These are phyloP conservation scores for Euthynnus affinis DNA, from an alignment of 2,797 vertebrate species.

Conservation along the genomic window DNA sequence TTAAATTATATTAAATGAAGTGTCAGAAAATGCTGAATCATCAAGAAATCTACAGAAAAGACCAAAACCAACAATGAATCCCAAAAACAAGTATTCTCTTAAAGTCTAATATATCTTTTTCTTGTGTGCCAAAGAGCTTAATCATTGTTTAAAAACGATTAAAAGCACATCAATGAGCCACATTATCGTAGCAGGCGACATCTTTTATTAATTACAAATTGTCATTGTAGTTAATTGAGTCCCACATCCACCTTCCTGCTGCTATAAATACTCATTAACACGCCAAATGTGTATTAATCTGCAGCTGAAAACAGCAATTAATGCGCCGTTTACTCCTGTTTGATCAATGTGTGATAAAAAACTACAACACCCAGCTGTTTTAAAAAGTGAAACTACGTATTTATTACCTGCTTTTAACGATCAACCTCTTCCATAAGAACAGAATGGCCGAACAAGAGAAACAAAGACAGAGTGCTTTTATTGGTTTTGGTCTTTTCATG, in stretches of 20 bases:
- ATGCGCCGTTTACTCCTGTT: too few species aligned
- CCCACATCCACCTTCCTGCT: accelerated
- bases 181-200: too few species aligned
- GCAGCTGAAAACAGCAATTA: background rate
- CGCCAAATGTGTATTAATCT: too few species aligned
- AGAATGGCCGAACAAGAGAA: too few species aligned
- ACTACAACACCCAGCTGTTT: background rate
- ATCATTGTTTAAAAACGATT: too few species aligned
- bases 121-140: too few species aligned
- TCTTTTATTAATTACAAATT: too few species aligned
- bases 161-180: too few species aligned
- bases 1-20: background rate
- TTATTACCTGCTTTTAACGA: background rate
- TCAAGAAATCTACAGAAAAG: slow-evolving; percentile 1
- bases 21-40: background rate
- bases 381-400: background rate
- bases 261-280: background rate
- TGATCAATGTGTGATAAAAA: background rate
- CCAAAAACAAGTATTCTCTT: too few species aligned
- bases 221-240: background rate
- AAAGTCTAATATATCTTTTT: too few species aligned
- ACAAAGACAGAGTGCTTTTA: too few species aligned
- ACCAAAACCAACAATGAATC: background rate
- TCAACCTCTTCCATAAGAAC: background rate
- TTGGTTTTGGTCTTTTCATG: too few species aligned